Evolutionary conservation across 2,113 vertebrate genomes (phyloP).

Genomic region (Mixornis gularis): DNA sequence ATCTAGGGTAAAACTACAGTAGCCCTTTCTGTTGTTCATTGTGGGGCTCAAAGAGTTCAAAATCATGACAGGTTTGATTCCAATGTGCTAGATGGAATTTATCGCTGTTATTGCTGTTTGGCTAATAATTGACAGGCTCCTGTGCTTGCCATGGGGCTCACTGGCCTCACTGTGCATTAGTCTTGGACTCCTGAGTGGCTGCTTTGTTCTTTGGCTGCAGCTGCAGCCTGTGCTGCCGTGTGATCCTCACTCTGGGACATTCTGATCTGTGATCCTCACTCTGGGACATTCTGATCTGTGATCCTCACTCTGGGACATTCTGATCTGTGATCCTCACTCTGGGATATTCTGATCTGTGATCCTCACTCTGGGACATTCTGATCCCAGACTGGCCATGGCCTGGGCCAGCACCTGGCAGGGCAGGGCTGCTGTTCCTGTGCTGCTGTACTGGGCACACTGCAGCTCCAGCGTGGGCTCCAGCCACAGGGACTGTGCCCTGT

Average conservation of each 20-base stretch:
- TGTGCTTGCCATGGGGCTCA: background rate
- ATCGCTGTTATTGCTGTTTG: background rate
- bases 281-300: too few species aligned
- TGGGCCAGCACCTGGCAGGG: background rate
- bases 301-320: too few species aligned
- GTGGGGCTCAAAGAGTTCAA: background rate
- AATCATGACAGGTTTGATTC: background rate
- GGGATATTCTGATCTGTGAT: too few species aligned
- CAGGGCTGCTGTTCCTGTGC: background rate
- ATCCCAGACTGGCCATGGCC: background rate
- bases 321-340: too few species aligned
- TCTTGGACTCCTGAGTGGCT: background rate
- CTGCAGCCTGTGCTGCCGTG: background rate
- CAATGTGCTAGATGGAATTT: background rate
- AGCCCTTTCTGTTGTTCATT: background rate
- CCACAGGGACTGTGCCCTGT: background rate
- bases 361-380: too few species aligned
- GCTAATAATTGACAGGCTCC: background rate
- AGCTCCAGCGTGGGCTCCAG: rapidly evolving
- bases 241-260: background rate
- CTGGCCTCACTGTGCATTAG: background rate
- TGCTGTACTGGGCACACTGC: rapidly evolving
- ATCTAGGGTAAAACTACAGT: background rate
- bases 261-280: too few species aligned
- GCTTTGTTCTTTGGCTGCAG: background rate